Percentiles rank a stretch among this genome's conserved stretches.
These are phyloP conservation scores for Mastacembelus armatus DNA, from an alignment of 2,797 vertebrate species.

Conservation along the genomic window DNA sequence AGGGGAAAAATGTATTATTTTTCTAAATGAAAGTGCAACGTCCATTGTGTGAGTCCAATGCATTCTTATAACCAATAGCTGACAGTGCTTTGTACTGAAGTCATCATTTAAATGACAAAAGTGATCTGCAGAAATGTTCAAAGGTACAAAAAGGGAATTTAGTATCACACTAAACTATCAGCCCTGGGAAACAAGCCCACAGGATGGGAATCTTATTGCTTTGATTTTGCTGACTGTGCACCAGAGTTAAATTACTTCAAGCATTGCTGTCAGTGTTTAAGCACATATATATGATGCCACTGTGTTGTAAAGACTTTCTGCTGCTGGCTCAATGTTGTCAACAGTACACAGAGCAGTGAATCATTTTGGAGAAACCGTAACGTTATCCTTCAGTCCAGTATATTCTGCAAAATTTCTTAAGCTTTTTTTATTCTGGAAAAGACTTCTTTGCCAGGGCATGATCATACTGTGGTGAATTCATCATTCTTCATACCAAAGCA, in stretches of 20 bases:
- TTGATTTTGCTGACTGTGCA: conserved; percentile 57
- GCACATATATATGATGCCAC: conserved; percentile 17
- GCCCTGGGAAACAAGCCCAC: conserved; percentile 28
- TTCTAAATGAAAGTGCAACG: neutral
- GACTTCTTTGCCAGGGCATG: conserved; percentile 17
- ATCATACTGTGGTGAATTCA: conserved; percentile 33
- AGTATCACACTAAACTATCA: conserved; percentile 44
- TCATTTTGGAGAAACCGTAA: conserved; percentile 20
- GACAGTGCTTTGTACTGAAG: neutral
- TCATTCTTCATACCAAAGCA: conserved; percentile 33
- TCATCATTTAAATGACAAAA: conserved; percentile 15
- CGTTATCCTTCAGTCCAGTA: conserved; percentile 11
- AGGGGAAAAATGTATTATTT: neutral
- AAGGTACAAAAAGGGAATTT: conserved; percentile 45
- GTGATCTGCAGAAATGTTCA: conserved; percentile 24
- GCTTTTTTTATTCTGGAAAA: conserved; percentile 31
- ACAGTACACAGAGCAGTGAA: conserved; percentile 16
- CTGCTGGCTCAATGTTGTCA: conserved; percentile 20
- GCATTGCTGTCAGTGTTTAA: conserved; percentile 19
- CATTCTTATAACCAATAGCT: neutral
- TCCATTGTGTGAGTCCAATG: neutral
- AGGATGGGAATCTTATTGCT: conserved; percentile 32
- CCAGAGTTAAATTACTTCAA: conserved; percentile 56
- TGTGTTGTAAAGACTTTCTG: conserved; percentile 24
- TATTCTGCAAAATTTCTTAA: conserved; percentile 22